Base-by-base conservation (phyloP, 2,113 vertebrate genomes). In the Hiodon tergisus region DNA sequence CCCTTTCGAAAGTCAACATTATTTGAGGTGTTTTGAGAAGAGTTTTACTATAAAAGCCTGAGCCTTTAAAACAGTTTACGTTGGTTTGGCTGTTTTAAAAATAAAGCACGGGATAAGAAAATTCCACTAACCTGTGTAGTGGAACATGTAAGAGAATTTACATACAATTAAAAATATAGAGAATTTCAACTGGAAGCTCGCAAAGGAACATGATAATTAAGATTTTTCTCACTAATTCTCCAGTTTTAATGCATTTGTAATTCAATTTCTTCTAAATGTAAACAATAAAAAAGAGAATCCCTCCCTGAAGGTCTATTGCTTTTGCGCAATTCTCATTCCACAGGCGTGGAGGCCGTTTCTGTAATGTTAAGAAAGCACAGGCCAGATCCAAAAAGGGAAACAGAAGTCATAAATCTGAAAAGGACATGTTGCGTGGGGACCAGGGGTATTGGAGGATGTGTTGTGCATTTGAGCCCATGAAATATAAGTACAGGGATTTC, bases 1-100 rank as follows among this genome's bases (percentile, higher is more conserved):
- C 77, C 68, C 73, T 74, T 55, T 31, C 57, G 61, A 75, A 55
- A 51, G 68, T 70, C 50, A 61, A 71, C 69, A 71, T 71, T 17
- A 58, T 7, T 5, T 31, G 2, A 58, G 14, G 13, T 46, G 16
- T 17, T 54, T 53, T 54, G 6, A 69, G 8, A 5, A 57, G 17
- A 14, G 17, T 6, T 11, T 31, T n/a, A 9, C 11, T 51, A 50
- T 13, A 54, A 65, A 75, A 8, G 5, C 66, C 14, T 47, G 2
- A 1, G 13, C 4, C 53, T 70, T 70, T 54, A 46, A 31, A 46
- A 57, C 17, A 46, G 9, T 31, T 31, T 31, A 31, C 31, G 31
- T 31, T 31, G 31, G 31, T 31, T 31, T 14, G 14, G 58, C 58
- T 59, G 58, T 59, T 9, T 14, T 11, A 13, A 17, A 70, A 53